These are phyloP conservation scores for Drosophila biarmipes DNA, from an alignment of 1,140 invertebrate species.

Conservation along the genomic window DNA sequence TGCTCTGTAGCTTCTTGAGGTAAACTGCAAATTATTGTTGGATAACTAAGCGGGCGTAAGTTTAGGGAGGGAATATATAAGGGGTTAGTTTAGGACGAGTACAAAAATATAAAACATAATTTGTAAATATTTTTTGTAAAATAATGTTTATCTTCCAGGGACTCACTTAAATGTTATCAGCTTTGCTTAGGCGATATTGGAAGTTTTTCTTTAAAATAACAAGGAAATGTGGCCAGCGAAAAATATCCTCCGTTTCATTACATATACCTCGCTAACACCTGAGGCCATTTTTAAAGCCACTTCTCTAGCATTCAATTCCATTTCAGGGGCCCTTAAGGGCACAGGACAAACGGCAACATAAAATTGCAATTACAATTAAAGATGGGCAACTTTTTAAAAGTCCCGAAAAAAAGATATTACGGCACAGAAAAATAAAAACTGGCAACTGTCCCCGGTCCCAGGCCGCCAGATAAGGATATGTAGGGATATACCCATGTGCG, in stretches of 20 bases:
- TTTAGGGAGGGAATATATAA: neutral
- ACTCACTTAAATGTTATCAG: neutral
- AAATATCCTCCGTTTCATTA: neutral
- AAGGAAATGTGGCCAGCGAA: neutral
- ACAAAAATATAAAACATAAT: slow-evolving; percentile 24
- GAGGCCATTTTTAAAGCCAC: slow-evolving; percentile 1
- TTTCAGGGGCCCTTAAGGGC: neutral
- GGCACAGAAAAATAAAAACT: slow-evolving; percentile 23
- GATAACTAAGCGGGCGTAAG: slow-evolving; percentile 37
- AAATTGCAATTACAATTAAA: slow-evolving; percentile 54
- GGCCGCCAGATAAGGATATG: slow-evolving; percentile 27
- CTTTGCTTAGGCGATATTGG: neutral
- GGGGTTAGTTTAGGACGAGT: slow-evolving; percentile 19
- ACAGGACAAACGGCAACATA: slow-evolving; percentile 23
- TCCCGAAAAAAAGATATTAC: slow-evolving; percentile 8
- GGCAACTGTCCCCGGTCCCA: slow-evolving; percentile 14
- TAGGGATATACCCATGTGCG: slow-evolving; percentile 40
- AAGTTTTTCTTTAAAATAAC: neutral
- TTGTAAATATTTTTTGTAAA: slow-evolving; percentile 8
- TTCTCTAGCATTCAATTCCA: slow-evolving; percentile 4
- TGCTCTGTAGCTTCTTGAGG: slow-evolving; percentile 9
- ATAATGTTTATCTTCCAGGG: neutral
- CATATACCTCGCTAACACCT: slow-evolving; percentile 13
- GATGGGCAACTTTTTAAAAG: slow-evolving; percentile 16
- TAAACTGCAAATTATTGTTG: slow-evolving; percentile 45